Evolutionary conservation across 2,113 vertebrate species (phyloP), one percentile per base, ranked within the genome.

Genomic region (Dromaius novaehollandiae): DNA sequence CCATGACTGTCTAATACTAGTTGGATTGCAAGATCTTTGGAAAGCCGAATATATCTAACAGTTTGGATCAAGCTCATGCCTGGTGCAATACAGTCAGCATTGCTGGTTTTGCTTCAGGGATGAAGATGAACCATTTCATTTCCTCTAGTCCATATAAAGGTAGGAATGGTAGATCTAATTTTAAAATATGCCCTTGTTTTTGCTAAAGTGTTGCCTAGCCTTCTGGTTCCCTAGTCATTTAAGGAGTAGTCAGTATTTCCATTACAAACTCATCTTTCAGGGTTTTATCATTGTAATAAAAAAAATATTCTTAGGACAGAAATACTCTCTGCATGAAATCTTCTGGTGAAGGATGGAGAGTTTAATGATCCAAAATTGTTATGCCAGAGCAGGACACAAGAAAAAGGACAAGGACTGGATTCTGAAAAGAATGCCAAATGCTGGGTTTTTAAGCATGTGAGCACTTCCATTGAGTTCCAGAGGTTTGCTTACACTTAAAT

Each of bases 131-230:
- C 58, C 5, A 26, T 83, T 89, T 55, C 7, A 79, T 89, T 90
- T 86, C 55, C 64, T 91, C n/a, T 66, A 85, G 71, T 84, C 63
- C 63, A 75, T 71, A 48, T 20, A 46, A 89, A 94, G 6, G 21
- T 66, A 66, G 63, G 36, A 91, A 82, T 20, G 12, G 66, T 32
- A 63, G 13, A 56, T 50, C 50, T 91, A 46, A 68, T 86, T 93
- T 89, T 93, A 88, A 95, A 97, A 93, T 25, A 66, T 25, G 22
- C 10, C 48, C 51, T 48, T 84, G 38, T 68, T 93, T 93, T 86
- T 64, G 56, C 82, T 38, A 75, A 36, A 82, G 56, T 24, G 9
- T 53, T 89, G 36, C 26, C 61, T 85, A 64, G 69, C 15, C 25
- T 95, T 91, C 36, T 1, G 1, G 26, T 74, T 61, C 48, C 3